Percentiles rank a stretch among this genome's conserved stretches.
These are phyloP conservation scores for Cheilosia impressa DNA, from an alignment of 2,888 invertebrate genomes.

Conservation along the genomic window DNA sequence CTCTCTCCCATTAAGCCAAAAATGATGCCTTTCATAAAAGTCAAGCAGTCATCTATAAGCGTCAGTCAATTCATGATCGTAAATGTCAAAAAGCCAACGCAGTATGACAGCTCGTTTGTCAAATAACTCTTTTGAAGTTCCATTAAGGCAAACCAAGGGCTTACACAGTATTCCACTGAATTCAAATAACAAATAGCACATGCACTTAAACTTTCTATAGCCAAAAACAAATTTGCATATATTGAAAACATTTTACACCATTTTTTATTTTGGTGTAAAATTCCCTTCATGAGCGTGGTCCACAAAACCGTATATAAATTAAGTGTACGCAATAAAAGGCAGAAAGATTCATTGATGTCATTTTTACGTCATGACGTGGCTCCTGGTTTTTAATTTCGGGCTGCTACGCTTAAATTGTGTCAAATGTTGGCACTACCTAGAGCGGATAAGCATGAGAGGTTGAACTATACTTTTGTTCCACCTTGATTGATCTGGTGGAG, in stretches of 20 bases:
- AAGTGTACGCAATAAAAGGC: conserved; percentile 27
- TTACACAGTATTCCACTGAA: too few species aligned
- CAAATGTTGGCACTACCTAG: neutral
- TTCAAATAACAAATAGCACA: too few species aligned
- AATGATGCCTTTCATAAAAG: too few species aligned
- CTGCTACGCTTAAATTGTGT: conserved; percentile 8
- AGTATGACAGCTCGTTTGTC: too few species aligned
- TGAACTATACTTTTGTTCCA: conserved; percentile 37
- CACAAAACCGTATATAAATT: conserved; percentile 36
- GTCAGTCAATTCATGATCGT: too few species aligned
- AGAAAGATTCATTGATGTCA: conserved; percentile 41
- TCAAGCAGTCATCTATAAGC: too few species aligned
- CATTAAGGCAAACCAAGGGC: too few species aligned
- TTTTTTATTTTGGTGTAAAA: neutral
- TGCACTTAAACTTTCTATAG: neutral
- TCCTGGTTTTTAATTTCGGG: conserved; percentile 10
- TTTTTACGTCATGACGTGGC: conserved; percentile 10
- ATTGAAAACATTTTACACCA: conserved; percentile 14
- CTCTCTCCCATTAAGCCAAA: too few species aligned
- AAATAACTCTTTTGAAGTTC: too few species aligned
- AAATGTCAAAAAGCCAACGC: too few species aligned
- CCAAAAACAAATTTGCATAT: neutral
- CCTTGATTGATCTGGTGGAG: conserved; percentile 50
- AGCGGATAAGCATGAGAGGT: conserved; percentile 1
- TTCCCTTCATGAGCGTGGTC: conserved; percentile 10